phyloP scores from a whole-genome alignment of 2,888 invertebrate genomes.

The Hydriomena furcata region DNA sequence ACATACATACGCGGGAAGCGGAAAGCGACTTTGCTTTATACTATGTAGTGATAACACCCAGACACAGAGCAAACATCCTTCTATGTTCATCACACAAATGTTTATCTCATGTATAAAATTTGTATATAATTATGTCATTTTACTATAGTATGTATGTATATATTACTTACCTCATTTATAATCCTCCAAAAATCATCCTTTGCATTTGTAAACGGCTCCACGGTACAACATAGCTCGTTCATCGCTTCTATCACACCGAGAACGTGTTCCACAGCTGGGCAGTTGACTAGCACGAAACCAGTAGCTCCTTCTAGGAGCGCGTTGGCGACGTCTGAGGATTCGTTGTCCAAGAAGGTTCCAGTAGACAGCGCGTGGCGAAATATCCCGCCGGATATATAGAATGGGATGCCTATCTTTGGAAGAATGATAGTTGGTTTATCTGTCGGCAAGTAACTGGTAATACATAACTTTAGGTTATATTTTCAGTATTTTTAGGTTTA shows the following conservation, averaged over 20 bases:
- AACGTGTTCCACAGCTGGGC: constrained; percentile 38
- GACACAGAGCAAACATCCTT: too few relatives aligned
- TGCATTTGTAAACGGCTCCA: constrained; percentile 54
- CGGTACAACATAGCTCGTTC: constrained; percentile 51
- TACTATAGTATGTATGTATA: too few relatives aligned
- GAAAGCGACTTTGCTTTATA: too few relatives aligned
- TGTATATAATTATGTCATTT: too few relatives aligned
- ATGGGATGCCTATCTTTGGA: constrained; percentile 61
- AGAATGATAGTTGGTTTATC: too few relatives aligned
- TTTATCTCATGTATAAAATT: too few relatives aligned
- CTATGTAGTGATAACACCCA: too few relatives aligned
- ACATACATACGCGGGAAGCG: too few relatives aligned
- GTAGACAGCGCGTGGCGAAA: constrained; percentile 42
- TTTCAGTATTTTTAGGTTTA: too few relatives aligned
- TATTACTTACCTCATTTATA: constrained; percentile 46
- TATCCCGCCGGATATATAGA: constrained; percentile 60
- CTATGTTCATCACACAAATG: too few relatives aligned
- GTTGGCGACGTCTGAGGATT: constrained; percentile 59
- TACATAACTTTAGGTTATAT: too few relatives aligned
- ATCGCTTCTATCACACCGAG: constrained; percentile 47
- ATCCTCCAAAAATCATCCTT: constrained; percentile 50
- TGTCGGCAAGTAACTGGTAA: too few relatives aligned
- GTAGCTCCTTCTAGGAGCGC: constrained; percentile 60
- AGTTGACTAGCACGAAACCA: constrained; percentile 57
- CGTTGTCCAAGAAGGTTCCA: constrained; percentile 43